Evolutionary conservation across 2,888 invertebrate genomes (phyloP).

Genomic region (Venusia cambrica): DNA sequence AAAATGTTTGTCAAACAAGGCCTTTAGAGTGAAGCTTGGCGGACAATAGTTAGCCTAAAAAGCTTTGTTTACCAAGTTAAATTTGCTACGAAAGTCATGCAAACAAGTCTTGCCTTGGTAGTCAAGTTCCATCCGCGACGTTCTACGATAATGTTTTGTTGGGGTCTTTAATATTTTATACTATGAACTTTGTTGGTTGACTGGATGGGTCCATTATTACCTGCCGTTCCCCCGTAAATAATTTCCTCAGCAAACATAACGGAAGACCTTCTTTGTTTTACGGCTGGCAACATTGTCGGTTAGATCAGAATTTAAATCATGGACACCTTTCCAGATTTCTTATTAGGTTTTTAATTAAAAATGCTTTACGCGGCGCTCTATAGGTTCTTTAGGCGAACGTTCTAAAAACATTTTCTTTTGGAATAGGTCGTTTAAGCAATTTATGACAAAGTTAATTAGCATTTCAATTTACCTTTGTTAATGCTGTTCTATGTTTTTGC

Average conservation of each 20-base stretch:
- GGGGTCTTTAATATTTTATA: background rate
- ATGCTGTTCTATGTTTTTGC: slow-evolving; percentile 17
- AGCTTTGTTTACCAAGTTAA: slow-evolving; percentile 19
- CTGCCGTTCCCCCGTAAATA: slow-evolving; percentile 15
- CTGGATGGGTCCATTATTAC: slow-evolving; percentile 4
- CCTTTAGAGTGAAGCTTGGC: slow-evolving; percentile 24
- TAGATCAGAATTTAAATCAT: slow-evolving; percentile 25
- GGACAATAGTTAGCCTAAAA: slow-evolving; percentile 26
- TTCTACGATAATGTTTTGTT: background rate
- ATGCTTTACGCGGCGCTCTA: slow-evolving; percentile 16
- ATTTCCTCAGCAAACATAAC: slow-evolving; percentile 20
- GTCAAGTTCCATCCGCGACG: background rate
- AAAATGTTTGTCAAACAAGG: slow-evolving; percentile 31
- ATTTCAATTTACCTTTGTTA: slow-evolving; percentile 22
- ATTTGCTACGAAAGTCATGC: slow-evolving; percentile 8
- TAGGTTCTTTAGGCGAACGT: slow-evolving; percentile 6
- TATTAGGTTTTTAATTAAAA: slow-evolving; percentile 23
- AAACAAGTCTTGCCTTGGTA: slow-evolving; percentile 7
- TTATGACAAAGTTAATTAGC: slow-evolving; percentile 21
- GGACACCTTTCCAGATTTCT: slow-evolving; percentile 21
- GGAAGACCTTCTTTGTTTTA: slow-evolving; percentile 21
- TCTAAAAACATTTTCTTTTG: slow-evolving; percentile 13
- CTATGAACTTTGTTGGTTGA: background rate
- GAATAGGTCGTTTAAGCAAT: slow-evolving; percentile 21
- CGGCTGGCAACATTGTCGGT: slow-evolving; percentile 23